These are phyloP conservation scores for Daboia siamensis DNA, from an alignment of 2,113 vertebrate genomes.

Conservation along the genomic window DNA sequence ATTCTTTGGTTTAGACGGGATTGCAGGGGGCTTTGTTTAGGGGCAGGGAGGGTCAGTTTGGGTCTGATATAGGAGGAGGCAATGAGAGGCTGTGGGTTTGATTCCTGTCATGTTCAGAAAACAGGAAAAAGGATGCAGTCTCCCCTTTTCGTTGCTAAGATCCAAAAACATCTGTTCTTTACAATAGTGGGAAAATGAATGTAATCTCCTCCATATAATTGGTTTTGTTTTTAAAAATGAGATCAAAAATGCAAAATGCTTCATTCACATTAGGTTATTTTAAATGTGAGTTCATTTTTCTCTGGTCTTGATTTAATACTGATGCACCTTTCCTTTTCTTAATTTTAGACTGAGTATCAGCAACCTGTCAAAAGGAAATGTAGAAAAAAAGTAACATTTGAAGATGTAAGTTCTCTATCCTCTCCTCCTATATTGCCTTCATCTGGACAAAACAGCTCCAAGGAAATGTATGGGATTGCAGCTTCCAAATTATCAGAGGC, in stretches of 20 bases:
- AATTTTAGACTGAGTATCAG: slow-evolving; percentile 22
- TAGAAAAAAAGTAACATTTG: slow-evolving; percentile 20
- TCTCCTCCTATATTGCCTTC: neutral
- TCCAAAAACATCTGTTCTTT: neutral
- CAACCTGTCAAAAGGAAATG: slow-evolving; percentile 25
- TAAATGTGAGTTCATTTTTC: neutral
- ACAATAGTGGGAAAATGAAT: neutral
- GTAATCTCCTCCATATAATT: neutral
- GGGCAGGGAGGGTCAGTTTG: neutral
- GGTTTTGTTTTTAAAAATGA: neutral
- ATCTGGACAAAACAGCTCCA: neutral
- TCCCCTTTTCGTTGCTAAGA: neutral
- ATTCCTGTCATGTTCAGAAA: neutral
- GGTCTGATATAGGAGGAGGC: neutral
- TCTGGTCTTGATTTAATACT: neutral
- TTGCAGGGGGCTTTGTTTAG: neutral
- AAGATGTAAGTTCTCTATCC: neutral
- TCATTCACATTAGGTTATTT: neutral
- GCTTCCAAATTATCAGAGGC: neutral
- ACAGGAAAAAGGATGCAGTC: neutral
- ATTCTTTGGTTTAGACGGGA: neutral
- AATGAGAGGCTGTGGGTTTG: neutral
- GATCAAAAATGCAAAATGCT: neutral
- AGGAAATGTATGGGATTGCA: neutral
- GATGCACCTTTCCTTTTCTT: neutral